phyloP scores from a whole-genome alignment of 2,113 vertebrate species.

The Symphodus melops region DNA sequence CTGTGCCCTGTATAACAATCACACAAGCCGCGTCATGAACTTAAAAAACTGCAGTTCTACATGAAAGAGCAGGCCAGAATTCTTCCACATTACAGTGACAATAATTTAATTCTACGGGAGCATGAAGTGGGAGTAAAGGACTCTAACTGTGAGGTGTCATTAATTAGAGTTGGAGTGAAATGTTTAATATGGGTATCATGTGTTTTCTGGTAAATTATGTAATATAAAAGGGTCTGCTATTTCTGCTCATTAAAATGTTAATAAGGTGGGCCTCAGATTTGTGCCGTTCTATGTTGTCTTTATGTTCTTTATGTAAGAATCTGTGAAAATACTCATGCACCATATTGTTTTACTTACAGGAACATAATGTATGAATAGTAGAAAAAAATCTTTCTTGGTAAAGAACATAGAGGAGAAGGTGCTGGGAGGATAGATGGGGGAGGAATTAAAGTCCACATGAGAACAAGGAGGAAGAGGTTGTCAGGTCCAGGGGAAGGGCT shows the following conservation, averaged over 20 bases:
- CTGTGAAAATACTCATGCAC: neutral
- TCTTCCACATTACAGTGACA: neutral
- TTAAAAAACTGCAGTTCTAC: conserved; percentile 9
- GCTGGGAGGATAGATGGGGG: conserved; percentile 16
- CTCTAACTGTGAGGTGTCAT: neutral
- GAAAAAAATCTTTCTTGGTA: conserved; percentile 33
- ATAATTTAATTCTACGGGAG: conserved; percentile 1
- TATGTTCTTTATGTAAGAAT: neutral
- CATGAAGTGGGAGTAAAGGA: neutral
- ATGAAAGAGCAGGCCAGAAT: conserved; percentile 22
- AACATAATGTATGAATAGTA: conserved; percentile 31
- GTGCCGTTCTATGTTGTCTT: neutral
- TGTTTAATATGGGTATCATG: neutral
- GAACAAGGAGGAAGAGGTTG: conserved; percentile 26
- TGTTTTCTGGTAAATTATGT: neutral
- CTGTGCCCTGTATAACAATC: neutral
- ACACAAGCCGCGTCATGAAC: neutral
- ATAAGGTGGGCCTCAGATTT: neutral
- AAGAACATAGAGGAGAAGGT: neutral
- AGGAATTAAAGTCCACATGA: conserved; percentile 6
- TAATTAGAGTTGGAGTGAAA: neutral
- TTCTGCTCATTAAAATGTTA: neutral
- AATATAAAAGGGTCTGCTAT: neutral
- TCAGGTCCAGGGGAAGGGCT: conserved; percentile 45
- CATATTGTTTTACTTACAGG: neutral